These are phyloP conservation scores for Argopecten irradians DNA, from an alignment of 1,140 invertebrate genomes.

Conservation along the genomic window DNA sequence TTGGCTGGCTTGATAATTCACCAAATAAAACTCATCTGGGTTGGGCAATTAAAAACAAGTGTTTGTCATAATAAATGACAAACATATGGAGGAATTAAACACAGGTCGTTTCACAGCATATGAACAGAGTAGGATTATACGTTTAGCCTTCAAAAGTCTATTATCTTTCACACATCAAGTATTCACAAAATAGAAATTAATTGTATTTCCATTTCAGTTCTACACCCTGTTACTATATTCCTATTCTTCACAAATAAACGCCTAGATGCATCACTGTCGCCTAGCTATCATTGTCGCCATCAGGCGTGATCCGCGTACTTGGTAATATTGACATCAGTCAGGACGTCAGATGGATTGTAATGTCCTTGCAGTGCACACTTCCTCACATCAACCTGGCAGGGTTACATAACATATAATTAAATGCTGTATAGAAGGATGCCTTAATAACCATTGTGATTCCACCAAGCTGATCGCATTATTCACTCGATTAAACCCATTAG, in stretches of 20 bases:
- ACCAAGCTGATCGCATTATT: background rate
- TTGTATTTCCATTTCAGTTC: background rate
- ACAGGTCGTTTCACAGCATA: background rate
- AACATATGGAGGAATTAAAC: background rate
- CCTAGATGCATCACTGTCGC: background rate
- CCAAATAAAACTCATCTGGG: background rate
- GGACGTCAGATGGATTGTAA: conserved; percentile 15
- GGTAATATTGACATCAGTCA: background rate
- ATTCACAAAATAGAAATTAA: background rate
- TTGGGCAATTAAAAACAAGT: background rate
- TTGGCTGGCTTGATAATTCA: background rate
- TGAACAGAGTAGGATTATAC: background rate
- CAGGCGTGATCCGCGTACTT: background rate
- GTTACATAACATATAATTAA: conserved; percentile 23
- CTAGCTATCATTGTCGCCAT: background rate
- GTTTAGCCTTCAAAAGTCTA: background rate
- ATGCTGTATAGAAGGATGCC: background rate
- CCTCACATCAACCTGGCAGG: background rate
- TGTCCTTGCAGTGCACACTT: background rate
- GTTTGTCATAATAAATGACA: background rate
- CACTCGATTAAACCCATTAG: background rate
- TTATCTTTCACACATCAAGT: background rate
- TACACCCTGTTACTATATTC: background rate
- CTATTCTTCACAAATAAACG: background rate
- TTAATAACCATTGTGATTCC: conserved; percentile 12